phyloP scores from a whole-genome alignment of 2,797 vertebrate species.

The Acanthopagrus latus region DNA sequence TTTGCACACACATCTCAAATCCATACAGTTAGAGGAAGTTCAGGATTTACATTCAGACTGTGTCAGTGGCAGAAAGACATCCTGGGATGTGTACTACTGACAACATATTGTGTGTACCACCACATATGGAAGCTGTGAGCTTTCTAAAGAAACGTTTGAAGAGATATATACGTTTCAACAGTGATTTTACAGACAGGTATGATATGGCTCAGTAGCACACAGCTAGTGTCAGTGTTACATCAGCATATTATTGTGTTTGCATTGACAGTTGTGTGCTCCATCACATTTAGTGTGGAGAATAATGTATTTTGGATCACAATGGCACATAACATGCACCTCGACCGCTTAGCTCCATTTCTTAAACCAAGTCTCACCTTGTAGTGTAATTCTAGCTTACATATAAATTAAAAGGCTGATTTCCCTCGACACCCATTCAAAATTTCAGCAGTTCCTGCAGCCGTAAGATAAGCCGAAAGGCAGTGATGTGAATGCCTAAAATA shows the following conservation, averaged over 20 bases:
- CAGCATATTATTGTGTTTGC: not conserved
- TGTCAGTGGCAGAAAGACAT: conserved; percentile 1
- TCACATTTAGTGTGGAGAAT: not conserved
- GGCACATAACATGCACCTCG: not conserved
- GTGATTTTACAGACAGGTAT: not conserved
- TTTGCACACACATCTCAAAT: not conserved
- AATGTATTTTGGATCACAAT: not conserved
- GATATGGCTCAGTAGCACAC: conserved; percentile 8
- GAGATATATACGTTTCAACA: not conserved
- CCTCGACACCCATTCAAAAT: not conserved
- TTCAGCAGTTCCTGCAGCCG: not conserved
- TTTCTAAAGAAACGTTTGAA: not conserved
- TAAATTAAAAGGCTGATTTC: not conserved
- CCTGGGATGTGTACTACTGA: not conserved
- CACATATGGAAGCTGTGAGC: not conserved
- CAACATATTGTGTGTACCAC: not conserved
- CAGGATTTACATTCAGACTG: conserved; percentile 19
- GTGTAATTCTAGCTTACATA: not conserved
- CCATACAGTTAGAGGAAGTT: not conserved
- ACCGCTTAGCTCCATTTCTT: not conserved
- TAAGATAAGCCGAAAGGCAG: conserved; percentile 12
- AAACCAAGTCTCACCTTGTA: conserved; percentile 2
- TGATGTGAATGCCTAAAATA: conserved; percentile 17
- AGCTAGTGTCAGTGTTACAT: not conserved
- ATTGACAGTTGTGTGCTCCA: not conserved